Evolutionary conservation across 1,140 invertebrate species (phyloP).

Genomic region (Zaprionus tsacasi): DNA sequence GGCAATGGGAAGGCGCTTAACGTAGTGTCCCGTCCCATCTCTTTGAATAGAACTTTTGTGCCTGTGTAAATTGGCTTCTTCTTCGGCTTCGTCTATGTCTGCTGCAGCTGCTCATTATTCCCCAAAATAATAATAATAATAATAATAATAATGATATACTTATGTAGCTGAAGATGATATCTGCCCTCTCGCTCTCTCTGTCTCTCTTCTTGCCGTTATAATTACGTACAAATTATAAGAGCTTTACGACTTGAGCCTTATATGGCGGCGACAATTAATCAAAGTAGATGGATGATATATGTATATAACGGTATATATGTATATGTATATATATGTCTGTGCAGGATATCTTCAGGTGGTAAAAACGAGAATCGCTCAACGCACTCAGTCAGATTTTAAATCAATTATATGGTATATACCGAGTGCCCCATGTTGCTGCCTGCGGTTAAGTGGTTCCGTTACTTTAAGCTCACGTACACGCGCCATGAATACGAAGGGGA

Average conservation of each 20-base stretch:
- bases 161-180: constrained; percentile 7
- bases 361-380: constrained; percentile 1
- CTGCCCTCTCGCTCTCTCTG: not conserved
- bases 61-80: constrained; percentile 39
- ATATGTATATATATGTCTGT: not conserved
- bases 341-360: constrained; percentile 5
- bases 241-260: constrained; percentile 8
- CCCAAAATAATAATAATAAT: constrained; percentile 15
- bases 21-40: constrained; percentile 14
- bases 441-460: constrained; percentile 38
- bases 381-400: constrained; percentile 28
- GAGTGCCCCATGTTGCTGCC: not conserved
- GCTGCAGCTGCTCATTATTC: constrained; percentile 21
- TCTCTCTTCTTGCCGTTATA: constrained; percentile 16
- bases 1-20: constrained; percentile 37
- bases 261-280: constrained; percentile 6
- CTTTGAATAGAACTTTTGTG: constrained; percentile 37
- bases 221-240: constrained; percentile 27
- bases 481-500: constrained; percentile 2
- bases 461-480: constrained; percentile 31
- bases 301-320: not conserved
- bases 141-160: too few species aligned
- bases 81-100: too few species aligned
- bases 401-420: constrained; percentile 15
- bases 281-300: constrained; percentile 13